Evolutionary conservation across 2,113 vertebrate species (phyloP), one percentile per base, ranked within the genome.

Genomic region (Mobula birostris): DNA sequence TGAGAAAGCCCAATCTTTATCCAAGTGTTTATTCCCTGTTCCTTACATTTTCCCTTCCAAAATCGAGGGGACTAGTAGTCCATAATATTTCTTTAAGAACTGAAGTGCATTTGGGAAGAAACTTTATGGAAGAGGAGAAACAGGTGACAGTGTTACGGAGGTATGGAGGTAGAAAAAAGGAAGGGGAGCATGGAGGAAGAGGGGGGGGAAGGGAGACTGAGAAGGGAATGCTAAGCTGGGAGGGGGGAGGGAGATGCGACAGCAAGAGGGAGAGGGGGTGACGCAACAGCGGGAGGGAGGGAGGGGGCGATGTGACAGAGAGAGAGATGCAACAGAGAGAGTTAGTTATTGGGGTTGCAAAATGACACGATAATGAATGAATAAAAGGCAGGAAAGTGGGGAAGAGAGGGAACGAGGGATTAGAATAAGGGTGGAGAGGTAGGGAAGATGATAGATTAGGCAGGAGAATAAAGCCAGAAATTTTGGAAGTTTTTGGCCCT

Each of bases 21-120:
- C 85, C 85, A 88, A 88, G 15, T 15, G 29, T 90, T 90, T 90
- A 90, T 63, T 66, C 58, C 63, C 85, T 14, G 36, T 3, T 5
- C 58, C 29, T 32, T 63, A n/a, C 77, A 56, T 85, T 9, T 8
- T 21, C 61, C 63, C 68, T 66, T 74, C 91, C 68, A 72, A 72
- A 24, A 93, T 4, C 32, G 14, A 90, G 29, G 8, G 61, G 61
- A 90, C 29, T 8, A 87, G 32, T 66, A 19, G 83, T 90, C 85
- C 29, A 14, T 17, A 66, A 90, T 85, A 85, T 85, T 85, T 40
- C 82, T 58, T 85, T 32, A 32, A 90, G 61, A 32, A 90, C 19
- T 90, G 85, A 90, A 90, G 85, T 90, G 85, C 85, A 63, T 90
- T 90, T 90, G 61, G 32, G n/a, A 66, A 90, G 29, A 58, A 58